These are phyloP conservation scores for Madoqua kirkii DNA, from an alignment of 2,113 vertebrate species.

Conservation along the genomic window DNA sequence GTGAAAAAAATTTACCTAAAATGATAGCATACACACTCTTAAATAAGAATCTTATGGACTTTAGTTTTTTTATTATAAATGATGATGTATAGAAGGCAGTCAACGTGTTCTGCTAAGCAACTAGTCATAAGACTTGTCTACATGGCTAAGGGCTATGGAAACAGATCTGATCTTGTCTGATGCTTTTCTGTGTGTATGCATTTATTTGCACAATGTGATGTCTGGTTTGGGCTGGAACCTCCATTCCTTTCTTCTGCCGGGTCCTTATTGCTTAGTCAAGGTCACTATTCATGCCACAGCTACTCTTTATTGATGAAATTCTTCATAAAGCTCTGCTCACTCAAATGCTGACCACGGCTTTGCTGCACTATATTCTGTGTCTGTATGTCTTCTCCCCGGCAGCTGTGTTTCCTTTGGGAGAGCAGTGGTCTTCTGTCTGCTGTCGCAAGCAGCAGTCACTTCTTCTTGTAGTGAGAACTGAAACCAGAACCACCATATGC, in stretches of 20 bases:
- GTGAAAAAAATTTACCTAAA: neutral
- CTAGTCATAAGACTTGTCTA: neutral
- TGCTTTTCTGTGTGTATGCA: neutral
- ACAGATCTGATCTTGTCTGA: neutral
- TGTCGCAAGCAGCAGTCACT: conserved; percentile 68
- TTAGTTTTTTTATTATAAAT: neutral
- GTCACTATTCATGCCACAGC: neutral
- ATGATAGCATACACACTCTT: neutral
- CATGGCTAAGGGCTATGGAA: neutral
- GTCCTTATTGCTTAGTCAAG: neutral
- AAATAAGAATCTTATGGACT: neutral
- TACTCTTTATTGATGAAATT: neutral
- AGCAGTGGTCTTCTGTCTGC: conserved; percentile 45
- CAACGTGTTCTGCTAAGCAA: neutral
- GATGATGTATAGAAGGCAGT: neutral
- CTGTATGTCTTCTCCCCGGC: neutral
- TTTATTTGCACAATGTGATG: neutral
- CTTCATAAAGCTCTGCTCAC: neutral
- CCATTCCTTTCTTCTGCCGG: neutral
- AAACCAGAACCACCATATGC: conserved; percentile 59
- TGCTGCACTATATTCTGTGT: neutral
- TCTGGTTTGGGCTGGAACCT: neutral
- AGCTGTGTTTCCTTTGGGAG: conserved; percentile 60
- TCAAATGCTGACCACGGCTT: conserved; percentile 27
- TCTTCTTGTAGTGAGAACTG: conserved; percentile 70